Evolutionary conservation across 2,113 vertebrate species (phyloP), one percentile per base, ranked within the genome.

Genomic region (Crocuta crocuta): DNA sequence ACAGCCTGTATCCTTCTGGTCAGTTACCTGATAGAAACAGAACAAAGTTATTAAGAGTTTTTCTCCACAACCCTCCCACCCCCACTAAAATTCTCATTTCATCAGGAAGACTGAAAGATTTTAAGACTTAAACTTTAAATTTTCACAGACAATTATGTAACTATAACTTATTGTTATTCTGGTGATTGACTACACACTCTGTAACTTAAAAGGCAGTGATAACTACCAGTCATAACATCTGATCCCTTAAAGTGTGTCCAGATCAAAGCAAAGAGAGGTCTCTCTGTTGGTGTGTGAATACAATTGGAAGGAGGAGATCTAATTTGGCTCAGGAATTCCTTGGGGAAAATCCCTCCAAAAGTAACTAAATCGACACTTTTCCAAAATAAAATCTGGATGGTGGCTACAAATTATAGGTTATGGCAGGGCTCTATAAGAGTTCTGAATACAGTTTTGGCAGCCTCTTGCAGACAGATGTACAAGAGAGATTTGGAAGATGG

Each of bases 361-460:
- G 45, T 26, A 92, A 91, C 39, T 33, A 85, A 91, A 53, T 50
- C 86, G 94, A 78, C 2, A 10, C 21, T 74, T 23, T 58, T 89
- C 15, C 45, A 85, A 96, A 94, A 88, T 61, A 65, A 83, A 97
- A 53, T 87, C 19, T 88, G 55, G 61, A 94, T 65, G 53, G 31
- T 87, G 23, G 55, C 28, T 85, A 76, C 23, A 84, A n/a, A 84
- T 85, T 82, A 71, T 0, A 86, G 35, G 55, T 13, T 28, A 68
- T 0, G 0, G 65, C 26, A 95, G 58, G 68, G 24, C 43, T 74
- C 39, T 93, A 4, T 16, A 95, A 97, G 88, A 94, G 79, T 79
- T 86, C 76, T 96, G 63, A 97, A 88, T 23, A n/a, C 24, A 85
- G 16, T 83, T 98, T 90, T 97, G 94, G 55, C 26, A 92, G 48